Percentiles rank a stretch among this genome's conserved stretches.
phyloP scores from a whole-genome alignment of 2,888 invertebrate genomes.

The Phaedon cochleariae region DNA sequence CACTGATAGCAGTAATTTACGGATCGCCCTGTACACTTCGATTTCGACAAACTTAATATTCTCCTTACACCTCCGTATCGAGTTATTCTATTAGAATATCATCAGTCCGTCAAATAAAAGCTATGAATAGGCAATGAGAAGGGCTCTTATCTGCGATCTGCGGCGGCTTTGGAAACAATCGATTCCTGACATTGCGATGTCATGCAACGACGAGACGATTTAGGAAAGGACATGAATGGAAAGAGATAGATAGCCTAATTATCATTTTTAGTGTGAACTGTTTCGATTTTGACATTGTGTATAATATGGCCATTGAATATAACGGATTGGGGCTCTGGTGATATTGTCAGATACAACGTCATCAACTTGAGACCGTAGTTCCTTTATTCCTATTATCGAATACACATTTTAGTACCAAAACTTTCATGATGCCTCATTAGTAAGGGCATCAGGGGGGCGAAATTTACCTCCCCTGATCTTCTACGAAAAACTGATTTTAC shows the following conservation, averaged over 20 bases:
- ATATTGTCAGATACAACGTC: no score
- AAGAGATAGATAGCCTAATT: neutral
- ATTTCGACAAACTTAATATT: slow-evolving; percentile 43
- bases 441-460: no score
- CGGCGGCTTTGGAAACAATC: slow-evolving; percentile 49
- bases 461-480: no score
- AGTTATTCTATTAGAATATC: slow-evolving; percentile 54
- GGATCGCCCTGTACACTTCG: slow-evolving; percentile 14
- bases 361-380: no score
- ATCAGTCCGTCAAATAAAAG: slow-evolving; percentile 53
- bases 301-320: neutral
- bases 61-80: slow-evolving; percentile 43
- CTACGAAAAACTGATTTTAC: no score
- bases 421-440: no score
- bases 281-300: neutral
- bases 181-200: slow-evolving; percentile 47
- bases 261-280: neutral
- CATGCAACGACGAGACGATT: slow-evolving; percentile 37
- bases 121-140: slow-evolving; percentile 55
- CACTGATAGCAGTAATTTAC: no score
- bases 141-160: slow-evolving; percentile 47
- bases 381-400: no score
- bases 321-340: no score
- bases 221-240: slow-evolving; percentile 35
- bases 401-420: no score